Conservation (phyloP, 2,888 invertebrate genomes). For the Mythimna ferrago region DNA sequence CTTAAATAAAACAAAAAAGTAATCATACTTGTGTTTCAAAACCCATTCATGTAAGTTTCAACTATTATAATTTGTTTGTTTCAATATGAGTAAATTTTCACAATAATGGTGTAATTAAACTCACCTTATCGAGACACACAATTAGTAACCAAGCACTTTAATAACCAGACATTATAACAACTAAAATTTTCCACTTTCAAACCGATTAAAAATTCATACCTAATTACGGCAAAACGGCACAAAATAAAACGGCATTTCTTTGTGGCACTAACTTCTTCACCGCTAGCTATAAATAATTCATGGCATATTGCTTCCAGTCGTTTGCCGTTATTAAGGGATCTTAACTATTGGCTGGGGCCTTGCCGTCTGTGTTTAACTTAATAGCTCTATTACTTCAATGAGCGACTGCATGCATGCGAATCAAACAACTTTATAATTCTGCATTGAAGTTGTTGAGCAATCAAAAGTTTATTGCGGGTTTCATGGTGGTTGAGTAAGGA, state of each 20-base stretch:
- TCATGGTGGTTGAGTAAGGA: slow-evolving; percentile 6
- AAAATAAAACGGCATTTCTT: slow-evolving; percentile 54
- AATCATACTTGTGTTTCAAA: no score
- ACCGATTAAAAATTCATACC: slow-evolving; percentile 33
- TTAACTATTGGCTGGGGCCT: slow-evolving; percentile 73
- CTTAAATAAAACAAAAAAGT: no score
- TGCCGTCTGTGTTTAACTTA: slow-evolving; percentile 77
- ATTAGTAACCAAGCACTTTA: not conserved
- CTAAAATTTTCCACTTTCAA: not conserved
- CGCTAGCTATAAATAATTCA: slow-evolving; percentile 72
- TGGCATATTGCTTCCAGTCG: slow-evolving; percentile 70
- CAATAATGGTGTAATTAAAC: not conserved
- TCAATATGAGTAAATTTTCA: not conserved
- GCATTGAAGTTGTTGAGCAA: slow-evolving; percentile 43
- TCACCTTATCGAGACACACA: not conserved
- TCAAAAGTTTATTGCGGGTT: slow-evolving; percentile 47
- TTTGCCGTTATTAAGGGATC: slow-evolving; percentile 74
- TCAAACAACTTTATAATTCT: slow-evolving; percentile 70
- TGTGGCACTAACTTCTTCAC: slow-evolving; percentile 40
- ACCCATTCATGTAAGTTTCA: not conserved
- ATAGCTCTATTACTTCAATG: slow-evolving; percentile 84
- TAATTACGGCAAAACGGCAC: slow-evolving; percentile 27
- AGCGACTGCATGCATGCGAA: slow-evolving; percentile 72
- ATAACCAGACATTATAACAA: not conserved
- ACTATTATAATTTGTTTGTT: not conserved